Evolutionary conservation across 1,140 invertebrate genomes (phyloP), one percentile per base, ranked within the genome.

Genomic region (Meteorus sp.): DNA sequence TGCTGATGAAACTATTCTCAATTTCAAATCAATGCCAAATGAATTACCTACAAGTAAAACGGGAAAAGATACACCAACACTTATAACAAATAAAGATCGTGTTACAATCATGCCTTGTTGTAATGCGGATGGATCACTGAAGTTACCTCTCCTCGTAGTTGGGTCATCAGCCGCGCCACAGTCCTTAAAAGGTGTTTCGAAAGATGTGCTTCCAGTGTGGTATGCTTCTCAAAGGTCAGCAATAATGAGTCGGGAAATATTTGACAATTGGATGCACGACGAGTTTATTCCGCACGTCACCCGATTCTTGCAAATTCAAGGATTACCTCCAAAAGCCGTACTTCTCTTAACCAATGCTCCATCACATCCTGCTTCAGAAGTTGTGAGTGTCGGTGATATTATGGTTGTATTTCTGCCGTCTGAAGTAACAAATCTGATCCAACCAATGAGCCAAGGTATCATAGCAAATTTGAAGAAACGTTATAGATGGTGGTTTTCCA

Each of bases 331-430:
- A 60, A 74, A 76, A 68, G 73, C 72, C 15, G 33, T 79, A 37
- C 62, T 79, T 13, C 47, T 79, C 61, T 56, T 79, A 15, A 71
- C 79, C 59, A 77, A 78, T 64, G 66, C 66, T 41, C 53, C 65
- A 15, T 57, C 59, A 17, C 69, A 73, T 65, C 67, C 68, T 3
- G 20, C 45, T 33, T 44, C 56, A 13, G 33, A 11, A 43, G n/a
- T n/a, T n/a, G n/a, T n/a, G n/a, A n/a, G n/a, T n/a, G 19, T 45
- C 35, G 56, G 47, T 7, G 44, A 64, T 20, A 60, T 62, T 4
- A 56, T 17, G 39, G 39, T 44, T 6, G 27, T 19, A 8, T 62
- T 66, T 63, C 58, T 66, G 19, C 62, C 56, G 27, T 55, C 59
- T 2, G 57, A 62, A 47, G 48, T 44, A 3, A 57, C 55, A 4